These are phyloP conservation scores for Zaprionus ornatus DNA, from an alignment of 1,140 invertebrate species.

Conservation along the genomic window DNA sequence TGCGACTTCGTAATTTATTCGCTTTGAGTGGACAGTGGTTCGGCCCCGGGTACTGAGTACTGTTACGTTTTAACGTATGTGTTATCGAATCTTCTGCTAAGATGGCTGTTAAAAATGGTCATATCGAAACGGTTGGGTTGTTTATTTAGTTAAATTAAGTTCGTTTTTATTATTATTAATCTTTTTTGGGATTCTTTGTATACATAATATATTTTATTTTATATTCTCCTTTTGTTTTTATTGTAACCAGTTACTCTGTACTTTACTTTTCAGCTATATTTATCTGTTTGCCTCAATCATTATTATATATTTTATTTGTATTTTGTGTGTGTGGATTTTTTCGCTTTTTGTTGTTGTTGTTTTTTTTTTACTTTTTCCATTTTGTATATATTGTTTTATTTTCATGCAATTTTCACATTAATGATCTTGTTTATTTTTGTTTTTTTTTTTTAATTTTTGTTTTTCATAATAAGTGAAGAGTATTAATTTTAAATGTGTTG, in stretches of 20 bases:
- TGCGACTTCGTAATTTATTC: conserved; percentile 1
- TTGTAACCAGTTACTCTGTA: conserved; percentile 76
- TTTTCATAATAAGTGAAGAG: conserved; percentile 75
- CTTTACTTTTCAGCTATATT: conserved; percentile 63
- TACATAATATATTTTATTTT: conserved; percentile 73
- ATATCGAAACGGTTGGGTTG: conserved; percentile 45
- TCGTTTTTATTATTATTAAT: conserved; percentile 61
- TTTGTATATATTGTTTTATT: conserved; percentile 31
- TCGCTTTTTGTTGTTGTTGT: neutral
- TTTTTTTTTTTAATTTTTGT: conserved; percentile 19
- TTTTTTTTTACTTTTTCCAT: conserved; percentile 29
- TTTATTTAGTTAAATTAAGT: conserved; percentile 67
- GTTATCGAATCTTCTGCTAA: conserved; percentile 19
- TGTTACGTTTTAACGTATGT: neutral
- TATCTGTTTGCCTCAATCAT: conserved; percentile 56
- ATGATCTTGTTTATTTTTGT: conserved; percentile 53
- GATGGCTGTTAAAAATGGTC: conserved; percentile 32
- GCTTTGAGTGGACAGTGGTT: conserved; percentile 4
- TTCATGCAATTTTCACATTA: conserved; percentile 66
- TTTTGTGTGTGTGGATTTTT: conserved; percentile 15
- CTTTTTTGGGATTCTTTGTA: conserved; percentile 51
- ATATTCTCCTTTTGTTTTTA: conserved; percentile 66
- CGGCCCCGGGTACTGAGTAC: conserved; percentile 13
- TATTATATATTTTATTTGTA: conserved; percentile 24
- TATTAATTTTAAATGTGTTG: conserved; percentile 74